Percentiles rank a stretch among this genome's conserved stretches.
Evolutionary conservation across 2,797 vertebrate genomes (phyloP).

Genomic region (Taenioides sp.): DNA sequence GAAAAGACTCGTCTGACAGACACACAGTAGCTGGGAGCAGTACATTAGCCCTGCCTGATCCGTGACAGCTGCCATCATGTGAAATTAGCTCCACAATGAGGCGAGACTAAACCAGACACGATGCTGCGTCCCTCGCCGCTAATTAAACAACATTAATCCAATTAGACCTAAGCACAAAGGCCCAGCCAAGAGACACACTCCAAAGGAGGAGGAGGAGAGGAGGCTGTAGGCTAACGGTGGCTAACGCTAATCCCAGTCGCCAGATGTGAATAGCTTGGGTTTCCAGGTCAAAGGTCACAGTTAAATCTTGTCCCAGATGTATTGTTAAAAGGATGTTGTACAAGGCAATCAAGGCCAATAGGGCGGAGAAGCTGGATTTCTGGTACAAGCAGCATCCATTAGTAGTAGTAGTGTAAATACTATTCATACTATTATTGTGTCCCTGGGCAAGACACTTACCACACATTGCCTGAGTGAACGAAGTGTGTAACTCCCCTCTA

Average conservation of each 20-base stretch:
- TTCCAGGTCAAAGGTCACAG: slow-evolving; percentile 49
- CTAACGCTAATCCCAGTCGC: slow-evolving; percentile 43
- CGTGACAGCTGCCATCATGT: not conserved
- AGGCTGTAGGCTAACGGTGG: slow-evolving; percentile 19
- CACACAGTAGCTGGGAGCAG: not conserved
- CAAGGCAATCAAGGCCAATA: not conserved
- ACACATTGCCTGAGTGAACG: no score
- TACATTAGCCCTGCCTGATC: slow-evolving; percentile 2
- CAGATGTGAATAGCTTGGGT: slow-evolving; percentile 39
- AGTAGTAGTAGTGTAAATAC: not conserved
- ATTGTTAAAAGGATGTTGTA: not conserved
- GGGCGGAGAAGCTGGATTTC: not conserved
- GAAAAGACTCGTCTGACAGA: not conserved
- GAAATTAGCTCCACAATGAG: not conserved
- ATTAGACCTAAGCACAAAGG: slow-evolving; percentile 10
- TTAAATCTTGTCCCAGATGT: slow-evolving; percentile 20
- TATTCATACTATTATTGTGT: not conserved
- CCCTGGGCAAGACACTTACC: no score
- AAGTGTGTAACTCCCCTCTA: no score
- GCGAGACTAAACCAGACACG: slow-evolving; percentile 3
- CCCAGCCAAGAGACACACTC: not conserved
- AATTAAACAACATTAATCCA: slow-evolving; percentile 9
- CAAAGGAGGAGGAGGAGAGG: not conserved
- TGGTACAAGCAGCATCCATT: not conserved
- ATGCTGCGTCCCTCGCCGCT: not conserved